Percentiles rank a stretch among this genome's conserved stretches.
Conservation (phyloP, 1,140 invertebrate genomes). For the Drosophila willistoni region DNA sequence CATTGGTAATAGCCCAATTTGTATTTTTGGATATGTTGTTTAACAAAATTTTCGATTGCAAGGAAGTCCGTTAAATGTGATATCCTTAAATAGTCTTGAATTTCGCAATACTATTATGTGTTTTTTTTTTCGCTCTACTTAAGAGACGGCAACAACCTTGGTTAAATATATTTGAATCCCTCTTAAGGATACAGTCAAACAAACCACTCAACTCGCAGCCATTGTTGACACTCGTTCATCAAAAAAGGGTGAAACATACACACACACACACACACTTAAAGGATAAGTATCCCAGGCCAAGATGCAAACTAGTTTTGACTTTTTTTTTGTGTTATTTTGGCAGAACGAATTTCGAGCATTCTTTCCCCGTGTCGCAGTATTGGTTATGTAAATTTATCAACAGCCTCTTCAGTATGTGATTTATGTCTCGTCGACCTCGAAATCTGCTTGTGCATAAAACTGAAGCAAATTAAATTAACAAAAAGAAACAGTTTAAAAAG, state of each 20-base stretch:
- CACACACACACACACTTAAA: not conserved
- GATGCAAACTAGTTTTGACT: conserved; percentile 69
- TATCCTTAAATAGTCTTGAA: conserved; percentile 26
- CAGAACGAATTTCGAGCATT: conserved; percentile 22
- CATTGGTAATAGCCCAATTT: conserved; percentile 63
- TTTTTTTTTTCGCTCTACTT: not conserved
- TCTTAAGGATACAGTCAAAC: not conserved
- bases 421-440: conserved; percentile 53
- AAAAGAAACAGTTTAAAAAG: conserved; percentile 1
- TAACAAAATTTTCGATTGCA: not conserved
- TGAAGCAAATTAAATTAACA: conserved; percentile 68
- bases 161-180: not conserved
- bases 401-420: conserved; percentile 57
- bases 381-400: conserved; percentile 67
- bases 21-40: conserved; percentile 46
- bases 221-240: conserved; percentile 53
- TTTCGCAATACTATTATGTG: not conserved
- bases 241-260: conserved; percentile 13
- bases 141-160: too few species aligned
- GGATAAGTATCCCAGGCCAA: conserved; percentile 52
- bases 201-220: not conserved
- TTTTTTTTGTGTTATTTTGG: not conserved
- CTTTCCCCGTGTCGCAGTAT: conserved; percentile 22
- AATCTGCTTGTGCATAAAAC: conserved; percentile 67
- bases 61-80: not conserved